A percentile compares a stretch with the other conserved stretches of the same genome.
These are phyloP conservation scores for Sebastes paucispinis DNA, from an alignment of 2,797 vertebrate species.

Conservation along the genomic window DNA sequence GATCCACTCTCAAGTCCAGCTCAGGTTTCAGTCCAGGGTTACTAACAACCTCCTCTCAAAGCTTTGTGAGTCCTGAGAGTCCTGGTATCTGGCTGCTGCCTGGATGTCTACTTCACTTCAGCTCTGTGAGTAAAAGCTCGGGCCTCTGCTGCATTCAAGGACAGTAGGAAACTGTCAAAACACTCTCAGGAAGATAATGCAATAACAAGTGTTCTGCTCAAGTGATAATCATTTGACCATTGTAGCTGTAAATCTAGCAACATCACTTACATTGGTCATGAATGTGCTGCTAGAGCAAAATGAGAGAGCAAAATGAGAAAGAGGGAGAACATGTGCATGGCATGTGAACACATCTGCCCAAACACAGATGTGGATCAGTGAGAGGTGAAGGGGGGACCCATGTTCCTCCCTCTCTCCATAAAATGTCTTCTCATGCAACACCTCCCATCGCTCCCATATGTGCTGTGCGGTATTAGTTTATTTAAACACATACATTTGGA, in stretches of 20 bases:
- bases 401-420: not conserved
- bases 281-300: not conserved
- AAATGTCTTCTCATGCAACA: not conserved
- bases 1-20: not conserved
- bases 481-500: not conserved
- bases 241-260: not conserved
- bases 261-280: not conserved
- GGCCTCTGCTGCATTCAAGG: constrained; percentile 42
- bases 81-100: not conserved
- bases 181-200: not conserved
- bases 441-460: not conserved
- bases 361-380: not conserved
- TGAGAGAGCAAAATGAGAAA: not conserved
- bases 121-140: not conserved
- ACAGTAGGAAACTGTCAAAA: constrained; percentile 21
- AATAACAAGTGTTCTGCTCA: not conserved
- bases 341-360: not conserved
- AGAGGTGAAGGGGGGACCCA: not conserved
- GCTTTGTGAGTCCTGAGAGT: not conserved
- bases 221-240: not conserved
- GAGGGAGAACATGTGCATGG: not conserved
- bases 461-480: not conserved
- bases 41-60: not conserved
- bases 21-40: not conserved
- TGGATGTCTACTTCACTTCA: not conserved